Evolutionary conservation across 37 sponge, comb jelly and placozoan genomes (phyloP), one percentile per base, ranked within the genome.

Genomic region (Amphimedon queenslandica): DNA sequence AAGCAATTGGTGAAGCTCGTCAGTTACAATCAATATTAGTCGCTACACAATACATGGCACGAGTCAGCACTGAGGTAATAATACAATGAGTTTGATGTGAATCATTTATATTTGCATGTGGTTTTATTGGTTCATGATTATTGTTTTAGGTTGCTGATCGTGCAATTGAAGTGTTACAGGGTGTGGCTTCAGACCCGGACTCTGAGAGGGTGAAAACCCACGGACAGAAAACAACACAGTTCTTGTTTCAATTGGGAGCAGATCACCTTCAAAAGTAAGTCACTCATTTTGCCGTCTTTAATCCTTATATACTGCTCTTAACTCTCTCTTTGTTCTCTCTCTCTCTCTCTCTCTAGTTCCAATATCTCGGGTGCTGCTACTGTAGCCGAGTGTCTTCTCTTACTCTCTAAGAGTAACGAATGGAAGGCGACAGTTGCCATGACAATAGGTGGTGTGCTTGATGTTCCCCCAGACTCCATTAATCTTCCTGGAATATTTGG

Each of bases 371-470:
- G 79, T 41, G 86, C 90, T 38, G 73, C 82, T 18, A 69, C 75
- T 8, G 55, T 71, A 42, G 80, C 86, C 1, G 77, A 73, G 53
- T 76, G 83, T 53, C 58, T 90, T 39, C 68, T 81, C 1, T 31
- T 79, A 5, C 73, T 90, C 42, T 70, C 82, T n/a, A 66, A 67
- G 40, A 63, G 73, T n/a, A 21, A 30, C 11, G 64, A 55, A 20
- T 90, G 90, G 90, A 84, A 77, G 77, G 28, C 57, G 1, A 81
- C 78, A n/a, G 71, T 90, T 20, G 37, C 82, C 37, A 11, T 32
- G 11, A 51, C 72, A 1, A 64, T 90, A 30, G 60, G 55, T 21
- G 20, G 66, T 3, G 68, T 64, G 31, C 74, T 90, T 34, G 25
- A 63, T 27, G 37, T 21, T 1, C 35, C 33, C 1, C 78, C 66